These are phyloP conservation scores for Neosilurus mollespiculum DNA, from an alignment of 2,797 vertebrate species.

Conservation along the genomic window DNA sequence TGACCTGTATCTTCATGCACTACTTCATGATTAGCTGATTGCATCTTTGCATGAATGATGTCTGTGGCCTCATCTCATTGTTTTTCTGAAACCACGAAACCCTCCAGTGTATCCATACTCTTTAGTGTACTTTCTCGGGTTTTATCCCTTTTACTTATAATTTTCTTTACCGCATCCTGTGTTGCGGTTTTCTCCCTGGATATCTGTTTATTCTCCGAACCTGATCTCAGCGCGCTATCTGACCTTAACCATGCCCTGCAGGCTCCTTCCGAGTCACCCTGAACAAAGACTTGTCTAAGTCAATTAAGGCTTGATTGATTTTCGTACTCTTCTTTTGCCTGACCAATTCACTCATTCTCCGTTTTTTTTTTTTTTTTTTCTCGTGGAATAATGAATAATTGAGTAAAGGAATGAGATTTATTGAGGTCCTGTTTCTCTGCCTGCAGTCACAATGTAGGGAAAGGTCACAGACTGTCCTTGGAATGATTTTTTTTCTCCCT, in stretches of 20 bases:
- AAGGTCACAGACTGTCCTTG: slow-evolving; percentile 62
- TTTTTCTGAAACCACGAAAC: background rate
- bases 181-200: background rate
- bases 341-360: slow-evolving; percentile 61
- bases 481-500: slow-evolving; percentile 29
- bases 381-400: slow-evolving; percentile 62
- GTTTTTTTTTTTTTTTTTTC: slow-evolving; percentile 60
- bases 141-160: background rate
- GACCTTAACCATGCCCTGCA: slow-evolving; percentile 41
- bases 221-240: slow-evolving; percentile 14
- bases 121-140: background rate
- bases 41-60: background rate
- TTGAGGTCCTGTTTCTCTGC: slow-evolving; percentile 52
- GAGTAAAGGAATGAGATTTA: slow-evolving; percentile 61
- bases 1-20: background rate
- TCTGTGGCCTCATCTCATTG: background rate
- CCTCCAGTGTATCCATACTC: background rate
- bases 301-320: slow-evolving; percentile 79
- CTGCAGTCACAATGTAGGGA: slow-evolving; percentile 47
- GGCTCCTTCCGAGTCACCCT: slow-evolving; percentile 27
- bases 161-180: background rate
- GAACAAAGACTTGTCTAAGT: slow-evolving; percentile 74
- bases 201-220: background rate
- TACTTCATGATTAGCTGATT: background rate
- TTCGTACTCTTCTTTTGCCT: slow-evolving; percentile 62